Evolutionary conservation across 2,797 vertebrate species (phyloP).

Genomic region (Pseudomugil gertrudae): DNA sequence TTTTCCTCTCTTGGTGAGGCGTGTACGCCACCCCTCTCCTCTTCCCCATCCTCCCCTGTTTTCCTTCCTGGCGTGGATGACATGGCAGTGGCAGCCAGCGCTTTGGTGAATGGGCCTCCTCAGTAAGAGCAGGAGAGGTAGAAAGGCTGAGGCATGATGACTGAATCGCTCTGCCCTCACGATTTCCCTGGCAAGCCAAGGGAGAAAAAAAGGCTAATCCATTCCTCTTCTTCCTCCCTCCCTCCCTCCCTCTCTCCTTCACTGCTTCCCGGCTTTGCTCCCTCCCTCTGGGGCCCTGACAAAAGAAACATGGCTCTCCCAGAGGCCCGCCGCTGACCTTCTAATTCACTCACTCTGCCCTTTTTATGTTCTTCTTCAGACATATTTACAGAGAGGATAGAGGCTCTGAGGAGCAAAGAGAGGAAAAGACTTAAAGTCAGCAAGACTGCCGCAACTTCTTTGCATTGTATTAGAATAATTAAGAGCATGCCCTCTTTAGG

Average conservation of each 20-base stretch:
- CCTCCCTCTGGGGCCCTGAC: constrained; percentile 78
- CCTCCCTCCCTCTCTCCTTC: constrained; percentile 13
- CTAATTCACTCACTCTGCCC: constrained; percentile 83
- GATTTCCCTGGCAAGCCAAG: constrained; percentile 85
- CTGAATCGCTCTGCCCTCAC: constrained; percentile 67
- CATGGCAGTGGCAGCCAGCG: constrained; percentile 52
- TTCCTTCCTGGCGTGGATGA: constrained; percentile 71
- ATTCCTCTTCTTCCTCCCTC: constrained; percentile 42
- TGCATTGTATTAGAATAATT: constrained; percentile 28
- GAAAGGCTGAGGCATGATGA: constrained; percentile 56
- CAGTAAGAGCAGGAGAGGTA: constrained; percentile 51
- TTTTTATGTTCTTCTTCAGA: constrained; percentile 82
- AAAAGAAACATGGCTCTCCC: constrained; percentile 86
- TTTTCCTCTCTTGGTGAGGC: constrained; percentile 59
- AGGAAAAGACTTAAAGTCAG: constrained; percentile 52
- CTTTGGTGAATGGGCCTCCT: constrained; percentile 66
- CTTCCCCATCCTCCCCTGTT: constrained; percentile 66
- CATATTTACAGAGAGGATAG: constrained; percentile 67
- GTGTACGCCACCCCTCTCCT: constrained; percentile 26
- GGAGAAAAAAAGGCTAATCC: constrained; percentile 37
- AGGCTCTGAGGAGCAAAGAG: constrained; percentile 38
- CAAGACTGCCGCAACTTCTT: constrained; percentile 27
- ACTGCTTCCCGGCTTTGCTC: constrained; percentile 53
- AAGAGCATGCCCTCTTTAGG: constrained; percentile 19
- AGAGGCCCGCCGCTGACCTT: constrained; percentile 85